Percentiles rank a stretch among this genome's conserved stretches.
These are phyloP conservation scores for Cryptosula pallasiana DNA, from an alignment of 2,888 invertebrate species.

Conservation along the genomic window DNA sequence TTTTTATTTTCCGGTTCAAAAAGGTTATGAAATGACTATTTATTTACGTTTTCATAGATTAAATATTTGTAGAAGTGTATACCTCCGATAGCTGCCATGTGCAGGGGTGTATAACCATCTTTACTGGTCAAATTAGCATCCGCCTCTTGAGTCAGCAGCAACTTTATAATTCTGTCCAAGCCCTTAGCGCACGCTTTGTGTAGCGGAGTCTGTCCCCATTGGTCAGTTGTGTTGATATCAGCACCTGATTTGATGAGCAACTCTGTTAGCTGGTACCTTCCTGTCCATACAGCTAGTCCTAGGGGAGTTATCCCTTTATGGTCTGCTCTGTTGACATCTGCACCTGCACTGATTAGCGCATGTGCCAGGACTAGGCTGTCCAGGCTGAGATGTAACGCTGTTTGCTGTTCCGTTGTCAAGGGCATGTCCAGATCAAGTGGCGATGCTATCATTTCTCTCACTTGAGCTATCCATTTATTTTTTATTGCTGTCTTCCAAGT, in stretches of 20 bases:
- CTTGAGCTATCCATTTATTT: not conserved
- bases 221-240: not conserved
- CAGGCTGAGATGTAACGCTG: not conserved
- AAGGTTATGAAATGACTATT: no score
- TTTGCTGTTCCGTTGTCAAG: not conserved
- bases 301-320: not conserved
- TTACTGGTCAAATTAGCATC: not conserved
- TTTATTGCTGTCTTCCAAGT: constrained; percentile 10
- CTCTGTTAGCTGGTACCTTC: not conserved
- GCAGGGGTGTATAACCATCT: constrained; percentile 4
- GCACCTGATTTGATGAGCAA: not conserved
- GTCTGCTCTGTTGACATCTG: not conserved
- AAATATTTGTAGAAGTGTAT: no score
- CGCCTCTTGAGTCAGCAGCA: not conserved
- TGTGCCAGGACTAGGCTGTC: not conserved
- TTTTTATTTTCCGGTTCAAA: no score
- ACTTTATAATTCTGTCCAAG: not conserved
- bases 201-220: constrained; percentile 3
- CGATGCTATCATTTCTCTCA: not conserved
- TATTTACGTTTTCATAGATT: no score
- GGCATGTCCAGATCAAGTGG: not conserved
- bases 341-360: not conserved
- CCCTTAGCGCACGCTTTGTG: constrained; percentile 18
- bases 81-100: constrained; percentile 9
- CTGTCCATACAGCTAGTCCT: not conserved